Percentiles rank a stretch among this genome's conserved stretches.
Evolutionary conservation across 92 coral and sea anemone genomes (phyloP).

Genomic region (Isaurus tuberculatus): DNA sequence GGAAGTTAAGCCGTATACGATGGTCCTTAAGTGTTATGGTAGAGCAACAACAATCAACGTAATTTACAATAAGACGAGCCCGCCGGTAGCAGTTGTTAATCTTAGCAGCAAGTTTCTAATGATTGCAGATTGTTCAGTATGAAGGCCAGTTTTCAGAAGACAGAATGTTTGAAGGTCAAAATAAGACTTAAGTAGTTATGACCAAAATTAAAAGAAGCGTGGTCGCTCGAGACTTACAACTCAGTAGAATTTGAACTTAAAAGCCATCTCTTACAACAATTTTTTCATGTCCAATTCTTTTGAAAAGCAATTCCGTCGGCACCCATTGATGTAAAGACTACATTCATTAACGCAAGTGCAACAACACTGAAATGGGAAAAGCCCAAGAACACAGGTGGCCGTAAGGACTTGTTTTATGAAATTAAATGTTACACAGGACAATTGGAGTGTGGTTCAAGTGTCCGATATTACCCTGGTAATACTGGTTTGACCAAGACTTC

Average conservation of each 20-base stretch:
- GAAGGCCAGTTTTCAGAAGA: too few species aligned
- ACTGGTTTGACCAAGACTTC: not conserved
- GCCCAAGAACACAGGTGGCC: conserved; percentile 5
- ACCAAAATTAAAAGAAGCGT: too few species aligned
- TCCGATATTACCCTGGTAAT: not conserved
- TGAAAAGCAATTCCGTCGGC: conserved; percentile 22
- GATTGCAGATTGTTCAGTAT: too few species aligned
- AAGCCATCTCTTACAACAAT: not conserved
- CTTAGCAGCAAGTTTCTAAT: too few species aligned
- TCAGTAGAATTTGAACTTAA: not conserved
- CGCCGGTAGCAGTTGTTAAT: too few species aligned
- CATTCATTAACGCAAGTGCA: conserved; percentile 7
- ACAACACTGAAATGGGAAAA: not conserved
- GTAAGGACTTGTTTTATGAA: conserved; percentile 17
- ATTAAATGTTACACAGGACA: not conserved
- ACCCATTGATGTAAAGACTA: not conserved
- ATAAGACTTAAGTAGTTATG: too few species aligned
- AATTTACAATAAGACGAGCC: too few species aligned
- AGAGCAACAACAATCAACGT: too few species aligned
- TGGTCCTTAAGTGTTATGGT: too few species aligned
- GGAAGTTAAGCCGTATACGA: too few species aligned
- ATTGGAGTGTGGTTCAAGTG: not conserved
- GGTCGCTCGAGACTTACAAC: too few species aligned
- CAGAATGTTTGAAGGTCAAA: too few species aligned
- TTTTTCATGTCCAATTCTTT: not conserved